A percentile compares a stretch with the other conserved stretches of the same genome.
Evolutionary conservation across 2,113 vertebrate genomes (phyloP).

Genomic region (Narcine bancroftii): DNA sequence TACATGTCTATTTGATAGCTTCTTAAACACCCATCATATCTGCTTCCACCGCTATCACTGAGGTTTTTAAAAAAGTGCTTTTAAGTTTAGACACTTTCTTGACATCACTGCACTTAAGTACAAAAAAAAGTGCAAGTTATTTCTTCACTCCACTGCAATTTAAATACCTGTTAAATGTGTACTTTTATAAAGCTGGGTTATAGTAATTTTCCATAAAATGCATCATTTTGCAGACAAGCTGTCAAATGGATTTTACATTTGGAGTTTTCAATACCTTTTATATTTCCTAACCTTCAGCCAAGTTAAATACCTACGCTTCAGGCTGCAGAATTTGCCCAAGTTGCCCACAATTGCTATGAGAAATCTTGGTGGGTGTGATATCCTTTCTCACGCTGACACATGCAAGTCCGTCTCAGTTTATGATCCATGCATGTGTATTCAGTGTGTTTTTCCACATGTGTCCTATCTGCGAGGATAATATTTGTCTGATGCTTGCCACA

Average conservation of each 20-base stretch:
- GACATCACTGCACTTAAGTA: not conserved
- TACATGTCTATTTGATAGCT: no score
- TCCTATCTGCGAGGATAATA: not conserved
- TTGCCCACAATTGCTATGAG: not conserved
- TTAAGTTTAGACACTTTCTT: conserved; percentile 11
- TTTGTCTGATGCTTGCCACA: not conserved
- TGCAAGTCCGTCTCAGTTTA: not conserved
- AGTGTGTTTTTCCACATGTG: not conserved
- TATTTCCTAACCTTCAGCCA: conserved; percentile 16
- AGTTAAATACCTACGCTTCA: not conserved
- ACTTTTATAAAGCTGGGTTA: conserved; percentile 3
- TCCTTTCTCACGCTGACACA: not conserved
- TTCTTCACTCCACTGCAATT: conserved; percentile 16
- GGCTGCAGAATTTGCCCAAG: not conserved
- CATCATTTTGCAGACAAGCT: conserved; percentile 23
- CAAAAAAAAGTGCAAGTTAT: conserved; percentile 17
- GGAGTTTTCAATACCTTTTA: not conserved
- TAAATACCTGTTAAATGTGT: conserved; percentile 7
- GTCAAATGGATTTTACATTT: not conserved
- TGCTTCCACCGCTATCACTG: no score
- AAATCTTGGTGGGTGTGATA: not conserved
- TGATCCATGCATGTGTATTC: not conserved
- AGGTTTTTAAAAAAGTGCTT: not conserved
- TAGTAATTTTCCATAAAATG: conserved; percentile 8
- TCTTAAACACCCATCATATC: not conserved